Evolutionary conservation across 2,888 invertebrate species (phyloP), one percentile per base, ranked within the genome.

Genomic region (Acrocyrtus sp.): DNA sequence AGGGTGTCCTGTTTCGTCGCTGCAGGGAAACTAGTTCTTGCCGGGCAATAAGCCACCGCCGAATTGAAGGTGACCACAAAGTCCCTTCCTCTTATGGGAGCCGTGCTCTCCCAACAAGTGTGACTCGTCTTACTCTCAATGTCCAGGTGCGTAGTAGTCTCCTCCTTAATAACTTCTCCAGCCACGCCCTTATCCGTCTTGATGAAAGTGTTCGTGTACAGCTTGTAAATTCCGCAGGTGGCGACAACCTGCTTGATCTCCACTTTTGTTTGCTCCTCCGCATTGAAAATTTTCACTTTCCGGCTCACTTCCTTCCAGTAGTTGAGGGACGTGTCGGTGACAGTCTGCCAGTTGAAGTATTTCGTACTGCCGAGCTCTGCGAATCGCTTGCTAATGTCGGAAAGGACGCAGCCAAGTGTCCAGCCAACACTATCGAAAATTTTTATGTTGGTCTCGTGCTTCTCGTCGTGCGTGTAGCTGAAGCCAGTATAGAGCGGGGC

Each of bases 1-100:
- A n/a, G 4, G 5, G n/a, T 15, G n/a, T 45, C 6, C 17, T 45
- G 45, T n/a, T n/a, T 45, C 45, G 6, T 12, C 4, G 45, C 6
- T n/a, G 45, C 4, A 10, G 45, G 45, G n/a, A 15, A 45, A n/a
- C 17, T n/a, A 22, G 12, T 24, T 22, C 61, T 29, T 0, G 10
- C 2, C 2, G 50, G 34, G 24, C 48, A 61, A 10, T 29, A 12
- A 12, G 50, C 5, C 3, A 29, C 21, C 6, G 34, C 22, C n/a
- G 62, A 53, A 24, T 6, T 51, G 2, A 6, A 4, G 0, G 62
- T 29, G n/a, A 53, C 41, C 24, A 53, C 17, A n/a, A 34, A 62
- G 24, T 62, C 62, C 12, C 62, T 19, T 1, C 62, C 62, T 43
- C 62, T 51, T 24, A 62, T 62, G 1, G 62, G 62, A 10, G 41